Evolutionary conservation across 1,140 invertebrate genomes (phyloP), one percentile per base, ranked within the genome.

Genomic region (Brachionus koreanus): DNA sequence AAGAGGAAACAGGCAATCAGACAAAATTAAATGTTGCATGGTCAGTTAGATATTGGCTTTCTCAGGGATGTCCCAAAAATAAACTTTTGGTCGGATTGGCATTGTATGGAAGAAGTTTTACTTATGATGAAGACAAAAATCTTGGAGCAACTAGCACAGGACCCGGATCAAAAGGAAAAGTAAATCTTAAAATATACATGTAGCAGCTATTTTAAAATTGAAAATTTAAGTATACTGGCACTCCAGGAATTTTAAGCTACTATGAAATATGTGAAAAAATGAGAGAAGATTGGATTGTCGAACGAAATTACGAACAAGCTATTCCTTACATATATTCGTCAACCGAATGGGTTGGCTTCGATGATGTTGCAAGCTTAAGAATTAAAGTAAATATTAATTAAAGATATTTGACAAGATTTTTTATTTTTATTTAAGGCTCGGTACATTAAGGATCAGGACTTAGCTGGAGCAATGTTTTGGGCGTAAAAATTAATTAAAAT

Each of bases 341-440:
- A 19, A 93, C 95, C 86, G 94, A 96, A 88, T 97, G 95, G 95
- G 94, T 97, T 23, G 94, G 94, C 1, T 97, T 95, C 86, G 95
- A 97, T 86, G 95, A 97, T 85, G 92, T 43, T 4, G 35, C n/a
- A 19, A 85, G 85, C 61, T 46, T 85, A 10, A 57, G 63, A 63
- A 67, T 79, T 19, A 86, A 86, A 81, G 85, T 84, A 49, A 5
- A n/a, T 52, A 25, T 29, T 42, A 39, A 63, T 25, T 23, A 7
- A 23, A 57, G n/a, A 23, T 5, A 13, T 13, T 9, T 19, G 6
- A 19, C 0, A 9, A 43, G 23, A 25, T 9, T n/a, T 35, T 57
- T 23, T 33, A 33, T 23, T 33, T 16, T 10, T 29, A 46, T 42
- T 83, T 35, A 84, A 86, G 95, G 94, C 95, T 91, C 92, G 93